phyloP scores from a whole-genome alignment of 1,140 invertebrate genomes.

The Heliconius hermathena region DNA sequence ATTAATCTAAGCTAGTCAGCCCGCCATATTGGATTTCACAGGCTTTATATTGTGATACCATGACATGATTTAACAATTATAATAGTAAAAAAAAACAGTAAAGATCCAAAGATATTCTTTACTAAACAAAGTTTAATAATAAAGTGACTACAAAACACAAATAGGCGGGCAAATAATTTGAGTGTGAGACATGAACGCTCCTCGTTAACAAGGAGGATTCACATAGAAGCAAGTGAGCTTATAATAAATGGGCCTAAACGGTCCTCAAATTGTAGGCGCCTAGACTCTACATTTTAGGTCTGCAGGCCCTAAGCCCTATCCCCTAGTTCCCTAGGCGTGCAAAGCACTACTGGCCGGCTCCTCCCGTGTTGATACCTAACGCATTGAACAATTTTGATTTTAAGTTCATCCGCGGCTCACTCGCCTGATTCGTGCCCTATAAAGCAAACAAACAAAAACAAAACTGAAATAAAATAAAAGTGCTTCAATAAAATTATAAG shows the following conservation, averaged over 20 bases:
- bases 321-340: conserved; percentile 46
- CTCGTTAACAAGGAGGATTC: conserved; percentile 50
- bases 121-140: background rate
- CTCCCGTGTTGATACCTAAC: conserved; percentile 80
- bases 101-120: background rate
- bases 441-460: conserved; percentile 60
- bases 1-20: conserved; percentile 68
- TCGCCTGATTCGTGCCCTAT: conserved; percentile 78
- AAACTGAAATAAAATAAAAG: conserved; percentile 55
- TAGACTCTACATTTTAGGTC: background rate
- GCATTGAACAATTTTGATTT: conserved; percentile 82
- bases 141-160: conserved; percentile 58
- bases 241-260: conserved; percentile 39
- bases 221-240: conserved; percentile 68
- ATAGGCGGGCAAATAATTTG: conserved; percentile 52
- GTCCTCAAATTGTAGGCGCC: background rate
- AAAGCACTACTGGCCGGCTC: conserved; percentile 69
- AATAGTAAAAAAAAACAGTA: background rate
- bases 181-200: conserved; percentile 62
- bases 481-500: background rate
- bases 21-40: conserved; percentile 59
- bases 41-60: conserved; percentile 32
- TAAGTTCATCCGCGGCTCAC: conserved; percentile 79
- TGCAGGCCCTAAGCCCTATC: background rate
- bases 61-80: conserved; percentile 5